phyloP scores from a whole-genome alignment of 2,888 invertebrate species.

The Tuberolachnus salignus region DNA sequence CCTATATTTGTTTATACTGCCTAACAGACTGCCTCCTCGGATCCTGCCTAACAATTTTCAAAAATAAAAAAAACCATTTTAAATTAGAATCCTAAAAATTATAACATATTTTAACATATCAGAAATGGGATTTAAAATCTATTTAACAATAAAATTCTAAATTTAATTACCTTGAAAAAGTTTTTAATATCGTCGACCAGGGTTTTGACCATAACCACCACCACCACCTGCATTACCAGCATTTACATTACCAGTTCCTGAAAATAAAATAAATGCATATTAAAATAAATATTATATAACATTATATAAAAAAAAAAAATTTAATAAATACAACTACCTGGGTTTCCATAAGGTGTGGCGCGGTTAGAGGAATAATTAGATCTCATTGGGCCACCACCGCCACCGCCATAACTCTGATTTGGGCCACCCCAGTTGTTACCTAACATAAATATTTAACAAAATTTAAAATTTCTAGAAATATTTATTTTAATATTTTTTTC shows the following conservation, averaged over 20 bases:
- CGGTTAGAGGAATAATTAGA: slow-evolving; percentile 58
- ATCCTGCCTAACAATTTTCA: slow-evolving; percentile 56
- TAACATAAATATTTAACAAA: background rate
- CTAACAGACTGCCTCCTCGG: slow-evolving; percentile 56
- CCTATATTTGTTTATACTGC: slow-evolving; percentile 54
- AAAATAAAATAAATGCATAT: background rate
- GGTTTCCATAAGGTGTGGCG: slow-evolving; percentile 57
- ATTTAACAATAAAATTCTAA: background rate
- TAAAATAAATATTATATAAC: background rate
- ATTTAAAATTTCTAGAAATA: background rate
- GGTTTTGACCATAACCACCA: slow-evolving; percentile 51
- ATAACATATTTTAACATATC: background rate
- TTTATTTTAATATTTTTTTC: background rate
- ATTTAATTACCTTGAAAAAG: slow-evolving; percentile 24
- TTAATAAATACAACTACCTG: slow-evolving; percentile 51
- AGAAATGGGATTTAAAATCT: slow-evolving; percentile 16
- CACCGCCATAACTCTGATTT: slow-evolving; percentile 47
- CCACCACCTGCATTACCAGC: slow-evolving; percentile 46
- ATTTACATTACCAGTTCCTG: slow-evolving; percentile 50
- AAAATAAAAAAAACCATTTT: slow-evolving; percentile 53
- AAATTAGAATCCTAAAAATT: slow-evolving; percentile 51
- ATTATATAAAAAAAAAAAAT: background rate
- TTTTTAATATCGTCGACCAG: slow-evolving; percentile 43
- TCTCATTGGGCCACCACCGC: slow-evolving; percentile 59
- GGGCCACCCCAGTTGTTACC: slow-evolving; percentile 53